Evolutionary conservation across 2,113 vertebrate species (phyloP), one percentile per base, ranked within the genome.

Genomic region (Phrynosoma platyrhinos): DNA sequence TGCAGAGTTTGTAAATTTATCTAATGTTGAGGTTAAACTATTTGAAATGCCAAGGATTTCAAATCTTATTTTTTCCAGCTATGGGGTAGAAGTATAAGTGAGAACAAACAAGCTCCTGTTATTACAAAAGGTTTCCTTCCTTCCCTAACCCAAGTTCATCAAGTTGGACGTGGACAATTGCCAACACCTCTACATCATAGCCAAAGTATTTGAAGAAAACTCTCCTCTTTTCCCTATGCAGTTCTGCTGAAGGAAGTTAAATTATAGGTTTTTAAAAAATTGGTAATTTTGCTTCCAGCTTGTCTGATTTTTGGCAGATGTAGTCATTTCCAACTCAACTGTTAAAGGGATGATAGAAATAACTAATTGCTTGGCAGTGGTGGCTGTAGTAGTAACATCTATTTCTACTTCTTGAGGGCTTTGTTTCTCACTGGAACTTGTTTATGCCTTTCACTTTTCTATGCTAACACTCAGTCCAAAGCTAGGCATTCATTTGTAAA

Each of bases 321-420:
- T 97, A 98, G 47, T 97, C 96, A 21, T 97, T 98, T 88, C 97
- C 97, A 2, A 96, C 94, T 0, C 88, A 90, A 98, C 98, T 98
- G 93, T 30, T 69, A 27, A 32, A 85, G 6, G 30, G 69, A 86
- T 30, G 53, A 25, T 52, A 78, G 47, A 81, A 40, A 79, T 10
- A 21, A 62, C 69, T 71, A 77, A 8, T 13, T 21, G 30, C 47
- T 12, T 53, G 40, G 36, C 71, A 64, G 53, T 53, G 4, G 36
- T 47, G 18, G 86, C 36, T 21, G 1, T 23, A 18, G 55, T n/a
- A 82, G 71, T 16, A 64, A 32, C 86, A 87, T 74, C 69, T 78
- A 75, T 68, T 78, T 32, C 36, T 75, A 36, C 55, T 75, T 74
- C 79, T 82, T 87, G 64, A 2, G 30, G 52, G 12, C 3, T 81